phyloP scores from a whole-genome alignment of 1,140 invertebrate species.

The Chlorops oryzae region DNA sequence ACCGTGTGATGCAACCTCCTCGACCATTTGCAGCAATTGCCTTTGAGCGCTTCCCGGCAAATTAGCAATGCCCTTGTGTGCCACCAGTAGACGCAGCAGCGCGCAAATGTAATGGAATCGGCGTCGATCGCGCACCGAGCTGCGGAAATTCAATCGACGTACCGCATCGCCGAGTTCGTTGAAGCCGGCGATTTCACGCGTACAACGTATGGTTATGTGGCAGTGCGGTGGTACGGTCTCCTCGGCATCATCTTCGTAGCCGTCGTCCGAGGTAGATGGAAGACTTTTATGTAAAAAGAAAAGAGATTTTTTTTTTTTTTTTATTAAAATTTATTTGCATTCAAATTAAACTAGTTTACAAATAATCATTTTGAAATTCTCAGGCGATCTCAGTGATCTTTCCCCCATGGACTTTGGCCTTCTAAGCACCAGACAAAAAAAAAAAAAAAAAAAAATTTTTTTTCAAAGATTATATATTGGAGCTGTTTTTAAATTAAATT shows the following conservation, averaged over 20 bases:
- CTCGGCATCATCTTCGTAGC: constrained; percentile 37
- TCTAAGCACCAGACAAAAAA: neutral
- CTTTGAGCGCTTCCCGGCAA: constrained; percentile 91
- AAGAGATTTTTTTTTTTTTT: neutral
- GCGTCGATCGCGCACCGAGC: constrained; percentile 86
- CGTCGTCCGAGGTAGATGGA: constrained; percentile 32
- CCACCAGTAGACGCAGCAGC: constrained; percentile 80
- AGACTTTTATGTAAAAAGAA: too few species aligned
- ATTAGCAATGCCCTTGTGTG: constrained; percentile 68
- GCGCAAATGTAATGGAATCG: constrained; percentile 96
- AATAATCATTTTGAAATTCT: too few species aligned
- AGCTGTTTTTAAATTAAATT: too few species aligned
- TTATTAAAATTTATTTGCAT: neutral
- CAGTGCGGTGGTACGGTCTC: constrained; percentile 74
- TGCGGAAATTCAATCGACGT: constrained; percentile 86
- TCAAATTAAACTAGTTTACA: too few species aligned
- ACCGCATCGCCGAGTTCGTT: constrained; percentile 93
- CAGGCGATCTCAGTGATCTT: too few species aligned
- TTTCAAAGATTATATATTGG: too few species aligned
- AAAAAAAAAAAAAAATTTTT: neutral
- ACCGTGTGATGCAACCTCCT: constrained; percentile 90
- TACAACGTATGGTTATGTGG: constrained; percentile 86
- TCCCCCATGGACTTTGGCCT: neutral
- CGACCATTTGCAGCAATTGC: constrained; percentile 85
- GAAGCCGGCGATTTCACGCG: constrained; percentile 90